Conservation (phyloP, 2,797 vertebrate species). For the Limosa lapponica region DNA sequence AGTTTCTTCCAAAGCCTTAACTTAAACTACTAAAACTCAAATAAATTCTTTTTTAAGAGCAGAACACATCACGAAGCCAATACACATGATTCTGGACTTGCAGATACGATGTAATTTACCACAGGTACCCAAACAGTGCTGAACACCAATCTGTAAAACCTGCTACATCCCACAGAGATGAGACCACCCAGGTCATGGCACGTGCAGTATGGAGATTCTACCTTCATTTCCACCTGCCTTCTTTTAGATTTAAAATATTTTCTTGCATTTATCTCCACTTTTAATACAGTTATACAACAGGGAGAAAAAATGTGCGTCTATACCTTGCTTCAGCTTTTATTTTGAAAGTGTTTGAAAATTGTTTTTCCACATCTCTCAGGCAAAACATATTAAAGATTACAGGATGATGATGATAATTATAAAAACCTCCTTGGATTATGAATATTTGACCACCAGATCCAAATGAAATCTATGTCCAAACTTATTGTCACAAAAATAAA, state of each 20-base stretch:
- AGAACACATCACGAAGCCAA: neutral
- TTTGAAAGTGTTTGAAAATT: neutral
- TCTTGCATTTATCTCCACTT: neutral
- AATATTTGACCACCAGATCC: neutral
- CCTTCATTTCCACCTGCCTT: neutral
- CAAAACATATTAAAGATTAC: neutral
- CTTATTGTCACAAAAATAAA: neutral
- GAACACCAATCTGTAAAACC: neutral
- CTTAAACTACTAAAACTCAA: neutral
- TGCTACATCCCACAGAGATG: neutral
- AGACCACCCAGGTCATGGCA: neutral
- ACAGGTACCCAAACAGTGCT: neutral
- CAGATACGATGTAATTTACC: neutral
- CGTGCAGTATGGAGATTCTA: neutral
- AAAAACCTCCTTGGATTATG: neutral
- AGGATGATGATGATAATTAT: neutral
- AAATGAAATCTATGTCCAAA: neutral
- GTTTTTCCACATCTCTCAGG: neutral
- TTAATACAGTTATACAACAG: neutral
- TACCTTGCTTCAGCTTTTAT: neutral
- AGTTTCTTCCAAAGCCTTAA: constrained; percentile 4
- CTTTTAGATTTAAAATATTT: neutral
- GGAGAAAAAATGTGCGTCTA: neutral
- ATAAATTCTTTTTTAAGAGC: neutral
- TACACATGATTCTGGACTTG: neutral